Evolutionary conservation across 2,888 invertebrate species (phyloP), one percentile per base, ranked within the genome.

Genomic region (Pycnomerus fuliginosus): DNA sequence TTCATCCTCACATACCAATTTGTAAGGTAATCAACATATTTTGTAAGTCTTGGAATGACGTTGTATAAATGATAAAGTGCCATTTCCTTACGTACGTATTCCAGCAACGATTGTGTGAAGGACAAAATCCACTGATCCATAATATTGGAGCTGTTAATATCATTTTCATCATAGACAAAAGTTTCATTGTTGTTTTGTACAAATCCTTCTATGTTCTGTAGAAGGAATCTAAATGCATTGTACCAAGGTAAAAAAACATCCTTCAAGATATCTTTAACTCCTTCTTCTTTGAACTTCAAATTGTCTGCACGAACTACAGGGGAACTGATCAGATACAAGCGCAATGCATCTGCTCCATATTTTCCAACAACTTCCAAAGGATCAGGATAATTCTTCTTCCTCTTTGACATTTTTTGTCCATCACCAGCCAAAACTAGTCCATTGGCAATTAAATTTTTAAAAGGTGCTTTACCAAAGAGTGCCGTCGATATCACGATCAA

Each of bases 1-100:
- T 99, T 99, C 84, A 99, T 89, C 50, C 98, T 80, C 16, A 99
- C 95, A 70, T 98, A 99, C 96, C 97, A 97, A 71, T 99, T 99
- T 16, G 98, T 99, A 2, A 99, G 80, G 67, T 97, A 91, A 66
- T 98, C 97, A 54, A 99, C 93, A 71, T 94, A 99, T 68, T 95
- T 94, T 0, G 97, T 88, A 25, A 99, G 75, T 38, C 87, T 78
- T 0, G 97, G 96, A 5, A 97, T 87, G 5, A 99, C 99, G 1
- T 96, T 97, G 68, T 97, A 99, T 37, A 99, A 75, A 39, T 90
- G 84, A 69, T 98, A 99, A 1, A 88, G 87, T 60, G 83, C 82
- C 99, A 99, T 99, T 76, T 99, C 98, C 56, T 83, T 80, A 34
- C 87, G 83, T 4, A 98, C 85, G 74, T 90, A 97, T 50, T 82